Evolutionary conservation across 2,113 vertebrate species (phyloP).

Genomic region (Xyrauchen texanus): DNA sequence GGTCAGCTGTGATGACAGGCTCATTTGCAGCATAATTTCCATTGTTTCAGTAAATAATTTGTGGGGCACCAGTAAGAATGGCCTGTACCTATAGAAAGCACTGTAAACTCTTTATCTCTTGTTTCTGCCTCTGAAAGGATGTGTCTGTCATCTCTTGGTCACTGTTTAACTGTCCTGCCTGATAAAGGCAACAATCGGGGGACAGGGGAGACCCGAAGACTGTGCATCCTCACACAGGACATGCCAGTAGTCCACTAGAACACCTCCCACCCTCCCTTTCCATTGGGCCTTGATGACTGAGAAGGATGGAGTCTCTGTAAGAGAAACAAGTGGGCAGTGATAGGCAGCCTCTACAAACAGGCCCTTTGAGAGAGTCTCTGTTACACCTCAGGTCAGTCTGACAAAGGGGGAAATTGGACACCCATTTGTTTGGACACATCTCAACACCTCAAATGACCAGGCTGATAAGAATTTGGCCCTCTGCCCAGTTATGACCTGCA

Average conservation of each 20-base stretch:
- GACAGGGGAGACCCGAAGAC: conserved; percentile 47
- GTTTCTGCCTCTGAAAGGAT: conserved; percentile 51
- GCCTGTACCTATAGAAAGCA: conserved; percentile 47
- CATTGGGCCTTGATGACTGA: conserved; percentile 63
- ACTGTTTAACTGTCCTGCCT: conserved; percentile 58
- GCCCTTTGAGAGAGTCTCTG: conserved; percentile 43
- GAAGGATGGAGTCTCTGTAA: conserved; percentile 65
- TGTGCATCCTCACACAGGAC: conserved; percentile 60
- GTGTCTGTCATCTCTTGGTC: conserved; percentile 56
- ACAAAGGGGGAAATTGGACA: conserved; percentile 61
- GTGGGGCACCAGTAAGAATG: conserved; percentile 47
- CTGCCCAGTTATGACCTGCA: conserved; percentile 40
- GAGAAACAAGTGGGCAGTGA: conserved; percentile 56
- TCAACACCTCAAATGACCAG: conserved; percentile 54
- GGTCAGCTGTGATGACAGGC: conserved; percentile 25
- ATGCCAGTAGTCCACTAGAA: conserved; percentile 47
- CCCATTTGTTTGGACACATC: conserved; percentile 65
- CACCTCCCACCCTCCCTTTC: neutral
- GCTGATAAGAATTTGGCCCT: conserved; percentile 46
- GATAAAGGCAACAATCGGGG: conserved; percentile 69
- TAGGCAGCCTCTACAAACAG: conserved; percentile 46
- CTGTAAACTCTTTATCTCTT: conserved; percentile 53
- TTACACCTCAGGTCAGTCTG: conserved; percentile 41
- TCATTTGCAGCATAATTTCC: conserved; percentile 40
- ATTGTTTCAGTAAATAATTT: conserved; percentile 48